These are phyloP conservation scores for Rhinoptilus africanus DNA, from an alignment of 2,113 vertebrate genomes.

Conservation along the genomic window DNA sequence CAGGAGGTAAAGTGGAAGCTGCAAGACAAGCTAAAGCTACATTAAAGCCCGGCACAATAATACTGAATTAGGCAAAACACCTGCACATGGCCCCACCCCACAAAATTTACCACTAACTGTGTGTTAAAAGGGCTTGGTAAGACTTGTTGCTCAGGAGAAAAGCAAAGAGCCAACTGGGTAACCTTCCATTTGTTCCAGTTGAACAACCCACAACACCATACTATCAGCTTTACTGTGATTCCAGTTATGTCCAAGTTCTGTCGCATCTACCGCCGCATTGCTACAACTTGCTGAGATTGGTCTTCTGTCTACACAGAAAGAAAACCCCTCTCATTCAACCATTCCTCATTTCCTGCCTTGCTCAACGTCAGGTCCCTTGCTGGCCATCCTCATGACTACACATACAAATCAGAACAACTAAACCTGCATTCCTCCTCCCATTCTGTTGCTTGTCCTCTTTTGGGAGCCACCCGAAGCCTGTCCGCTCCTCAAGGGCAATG, in stretches of 20 bases:
- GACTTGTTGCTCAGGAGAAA: neutral
- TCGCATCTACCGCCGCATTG: neutral
- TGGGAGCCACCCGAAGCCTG: neutral
- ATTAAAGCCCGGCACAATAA: neutral
- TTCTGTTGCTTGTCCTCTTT: neutral
- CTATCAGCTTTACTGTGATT: neutral
- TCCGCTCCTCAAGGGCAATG: neutral
- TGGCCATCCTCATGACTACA: neutral
- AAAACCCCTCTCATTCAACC: neutral
- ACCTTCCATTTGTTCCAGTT: neutral
- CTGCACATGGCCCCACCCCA: neutral
- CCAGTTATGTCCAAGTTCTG: neutral
- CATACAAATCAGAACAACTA: neutral
- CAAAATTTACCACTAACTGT: neutral
- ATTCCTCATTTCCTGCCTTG: neutral
- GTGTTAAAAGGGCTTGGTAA: neutral
- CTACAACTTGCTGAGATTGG: neutral
- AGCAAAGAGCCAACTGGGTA: neutral
- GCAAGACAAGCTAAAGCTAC: neutral
- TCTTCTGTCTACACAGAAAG: neutral
- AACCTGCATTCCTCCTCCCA: neutral
- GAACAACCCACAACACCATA: neutral
- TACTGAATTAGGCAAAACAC: neutral
- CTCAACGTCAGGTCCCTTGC: neutral
- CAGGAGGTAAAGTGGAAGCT: conserved; percentile 6